These are phyloP conservation scores for Microcebus lehilahytsara DNA, from an alignment of 2,113 vertebrate species.

Conservation along the genomic window DNA sequence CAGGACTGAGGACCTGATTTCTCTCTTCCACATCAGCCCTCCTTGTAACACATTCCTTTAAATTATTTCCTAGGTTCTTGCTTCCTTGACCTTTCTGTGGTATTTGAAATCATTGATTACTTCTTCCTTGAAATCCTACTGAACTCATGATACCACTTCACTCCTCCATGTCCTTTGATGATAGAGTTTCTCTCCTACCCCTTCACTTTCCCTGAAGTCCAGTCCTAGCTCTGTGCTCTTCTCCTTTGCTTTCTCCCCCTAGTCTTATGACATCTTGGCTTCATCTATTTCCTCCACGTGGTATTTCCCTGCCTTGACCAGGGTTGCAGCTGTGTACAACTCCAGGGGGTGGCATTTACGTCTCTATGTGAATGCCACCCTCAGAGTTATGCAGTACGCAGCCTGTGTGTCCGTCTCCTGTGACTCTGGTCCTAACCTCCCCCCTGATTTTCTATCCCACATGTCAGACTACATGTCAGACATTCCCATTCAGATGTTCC, in stretches of 20 bases:
- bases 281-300: neutral
- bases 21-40: neutral
- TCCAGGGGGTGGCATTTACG: neutral
- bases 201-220: neutral
- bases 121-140: neutral
- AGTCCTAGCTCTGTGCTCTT: neutral
- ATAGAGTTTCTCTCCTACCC: neutral
- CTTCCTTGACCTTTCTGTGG: neutral
- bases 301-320: neutral
- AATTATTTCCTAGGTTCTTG: neutral
- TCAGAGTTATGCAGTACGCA: neutral
- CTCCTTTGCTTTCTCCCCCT: neutral
- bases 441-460: neutral
- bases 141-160: neutral
- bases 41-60: neutral
- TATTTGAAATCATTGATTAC: neutral
- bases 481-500: neutral
- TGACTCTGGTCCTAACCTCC: neutral
- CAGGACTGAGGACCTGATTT: neutral
- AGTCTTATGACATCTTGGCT: neutral
- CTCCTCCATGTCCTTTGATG: neutral
- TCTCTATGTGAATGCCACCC: neutral
- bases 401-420: neutral
- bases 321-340: neutral
- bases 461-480: neutral